These are phyloP conservation scores for Physocephala rufipes DNA, from an alignment of 2,888 invertebrate genomes.

Conservation along the genomic window DNA sequence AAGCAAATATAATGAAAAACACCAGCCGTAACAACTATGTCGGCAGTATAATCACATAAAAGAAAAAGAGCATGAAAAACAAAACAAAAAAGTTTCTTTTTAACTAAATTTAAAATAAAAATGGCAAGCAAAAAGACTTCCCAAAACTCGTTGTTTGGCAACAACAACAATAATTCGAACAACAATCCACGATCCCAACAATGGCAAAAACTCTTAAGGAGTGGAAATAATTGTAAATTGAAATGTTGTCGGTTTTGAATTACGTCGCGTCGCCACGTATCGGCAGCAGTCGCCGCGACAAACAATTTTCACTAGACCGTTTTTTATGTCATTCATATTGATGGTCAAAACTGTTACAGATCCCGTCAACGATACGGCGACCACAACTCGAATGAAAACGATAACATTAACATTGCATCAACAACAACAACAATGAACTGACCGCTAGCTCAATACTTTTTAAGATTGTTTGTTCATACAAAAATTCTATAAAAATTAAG, in stretches of 20 bases:
- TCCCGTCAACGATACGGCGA: not conserved
- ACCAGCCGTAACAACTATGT: not conserved
- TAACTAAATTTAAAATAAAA: not conserved
- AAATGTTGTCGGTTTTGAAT: conserved; percentile 48
- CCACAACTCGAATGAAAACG: too few relatives aligned
- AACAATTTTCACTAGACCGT: conserved; percentile 2
- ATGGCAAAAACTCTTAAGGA: not conserved
- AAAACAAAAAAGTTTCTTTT: not conserved
- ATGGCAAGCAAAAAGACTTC: not conserved
- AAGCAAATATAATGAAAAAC: not conserved
- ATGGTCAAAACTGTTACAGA: not conserved
- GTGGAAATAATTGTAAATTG: conserved; percentile 53
- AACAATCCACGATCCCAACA: not conserved
- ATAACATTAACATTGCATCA: too few relatives aligned
- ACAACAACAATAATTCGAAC: not conserved
- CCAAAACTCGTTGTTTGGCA: too few relatives aligned
- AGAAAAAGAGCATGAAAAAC: not conserved
- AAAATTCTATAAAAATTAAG: too few relatives aligned
- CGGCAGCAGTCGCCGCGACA: too few relatives aligned
- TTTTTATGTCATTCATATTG: conserved; percentile 5
- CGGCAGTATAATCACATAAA: not conserved
- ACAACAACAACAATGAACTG: too few relatives aligned
- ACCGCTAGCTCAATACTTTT: too few relatives aligned
- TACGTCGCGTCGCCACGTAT: not conserved
- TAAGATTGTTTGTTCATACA: too few relatives aligned